phyloP scores from a whole-genome alignment of 1,140 invertebrate genomes.

The Cydia amplana region DNA sequence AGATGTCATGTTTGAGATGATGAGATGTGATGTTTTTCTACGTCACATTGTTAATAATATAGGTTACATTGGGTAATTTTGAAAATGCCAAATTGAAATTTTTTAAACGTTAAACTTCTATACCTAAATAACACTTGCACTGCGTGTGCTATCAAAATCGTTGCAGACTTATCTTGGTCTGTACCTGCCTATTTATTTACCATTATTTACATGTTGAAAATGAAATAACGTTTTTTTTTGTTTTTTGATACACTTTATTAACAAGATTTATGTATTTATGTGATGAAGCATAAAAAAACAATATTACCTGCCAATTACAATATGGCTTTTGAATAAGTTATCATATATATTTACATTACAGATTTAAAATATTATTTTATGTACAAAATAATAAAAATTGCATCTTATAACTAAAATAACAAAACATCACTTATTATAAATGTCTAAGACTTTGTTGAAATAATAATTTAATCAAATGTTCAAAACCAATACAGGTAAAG shows the following conservation, averaged over 20 bases:
- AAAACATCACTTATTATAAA: background rate
- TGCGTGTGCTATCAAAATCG: too few species aligned
- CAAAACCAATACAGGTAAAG: too few species aligned
- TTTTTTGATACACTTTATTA: conserved; percentile 1
- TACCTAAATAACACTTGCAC: too few species aligned
- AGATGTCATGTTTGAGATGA: too few species aligned
- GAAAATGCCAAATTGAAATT: too few species aligned
- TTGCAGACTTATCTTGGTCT: too few species aligned
- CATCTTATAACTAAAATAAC: background rate
- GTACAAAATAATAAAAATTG: conserved; percentile 7
- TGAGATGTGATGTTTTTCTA: too few species aligned
- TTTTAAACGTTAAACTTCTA: too few species aligned
- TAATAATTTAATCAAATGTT: too few species aligned
- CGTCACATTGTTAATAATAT: too few species aligned
- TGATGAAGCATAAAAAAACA: background rate
- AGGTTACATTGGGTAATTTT: too few species aligned
- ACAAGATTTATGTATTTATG: background rate
- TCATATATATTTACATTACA: background rate
- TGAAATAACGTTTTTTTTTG: background rate
- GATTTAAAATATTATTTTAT: background rate
- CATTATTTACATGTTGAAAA: background rate
- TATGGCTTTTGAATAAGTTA: background rate
- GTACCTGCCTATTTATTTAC: too few species aligned
- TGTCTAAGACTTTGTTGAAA: background rate
- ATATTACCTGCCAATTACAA: background rate